Base-by-base conservation (phyloP, 1,140 invertebrate species). In the Drosophila paulistorum region DNA sequence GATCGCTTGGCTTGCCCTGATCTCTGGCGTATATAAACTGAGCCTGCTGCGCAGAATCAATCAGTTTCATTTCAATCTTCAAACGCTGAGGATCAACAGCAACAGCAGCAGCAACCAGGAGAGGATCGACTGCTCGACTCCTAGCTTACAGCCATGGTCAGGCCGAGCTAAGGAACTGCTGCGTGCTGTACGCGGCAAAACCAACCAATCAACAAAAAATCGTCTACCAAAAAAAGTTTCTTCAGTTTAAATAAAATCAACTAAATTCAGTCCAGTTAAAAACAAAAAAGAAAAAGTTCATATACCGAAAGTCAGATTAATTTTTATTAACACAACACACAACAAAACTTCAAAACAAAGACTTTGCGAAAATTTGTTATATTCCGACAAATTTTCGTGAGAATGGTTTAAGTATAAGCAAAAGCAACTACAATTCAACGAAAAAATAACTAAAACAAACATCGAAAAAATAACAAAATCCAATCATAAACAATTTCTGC, bases 11-110 rank as follows among this genome's bases (percentile, higher is more conserved):
- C 84, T 77, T 80, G 23, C 54, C 7, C 33, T 17, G 39, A 66
- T 59, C 57, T 64, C 58, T 10, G 30, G 51, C 60, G 82, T 91
- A 91, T 91, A 91, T 80, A 91, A 91, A 35, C 71, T 64, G 54
- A 62, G 73, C 64, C 77, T 86, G 75, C 81, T 91, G 86, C 90
- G 90, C 73, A 90, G 87, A 90, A 82, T 89, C 86, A 90, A 90
- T 91, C 90, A 91, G 90, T 91, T 91, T 91, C 90, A 91, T 91
- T 91, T 91, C 90, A 91, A 90, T 85, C 76, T 79, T 81, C 83
- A 87, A 77, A 73, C 77, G 65, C 70, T 86, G 66, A 90, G 79
- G 86, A 90, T 91, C 90, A 84, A 45, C 82, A 81, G 68, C 76
- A 81, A 69, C 76, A 81, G 78, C 68, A 79, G 66, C 9, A 79